Base-by-base conservation (phyloP, 1,140 invertebrate genomes). In the Eriosoma lanigerum region DNA sequence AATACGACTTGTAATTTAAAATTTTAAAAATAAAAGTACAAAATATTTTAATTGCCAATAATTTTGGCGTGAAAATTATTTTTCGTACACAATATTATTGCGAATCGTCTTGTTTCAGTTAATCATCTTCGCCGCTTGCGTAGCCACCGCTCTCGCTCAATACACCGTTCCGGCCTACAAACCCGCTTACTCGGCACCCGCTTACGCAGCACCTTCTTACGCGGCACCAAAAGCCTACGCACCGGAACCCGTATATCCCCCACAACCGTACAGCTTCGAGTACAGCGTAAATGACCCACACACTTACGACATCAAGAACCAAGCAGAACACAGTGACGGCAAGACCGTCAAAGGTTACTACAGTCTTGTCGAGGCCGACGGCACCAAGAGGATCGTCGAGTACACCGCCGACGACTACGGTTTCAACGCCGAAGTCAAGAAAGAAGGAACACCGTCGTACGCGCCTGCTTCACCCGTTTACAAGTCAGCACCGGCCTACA, bases 251-350 rank as follows among this genome's bases (percentile, higher is more conserved):
- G 58, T 75, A 10, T 86, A 85, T 8, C 84, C 82, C 3, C 83
- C 84, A 60, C 84, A 84, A 17, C 85, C 86, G 26, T 92, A 92
- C 82, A 86, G 89, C 13, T 92, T 90, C 82, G 90, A 90, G 80
- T 92, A 92, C 82, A 90, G 89, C n/a, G 90, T 92, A 10, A 88
- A 90, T 66, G 91, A 92, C 84, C 87, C 88, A 70, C 86, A 89
- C 32, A 91, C 90, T 0, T 91, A 91, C 2, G 91, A 92, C 83
- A 72, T 82, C 5, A 83, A 83, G 44, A 81, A 73, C 64, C 80
- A 81, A 8, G 24, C 81, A 1, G 82, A 83, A 58, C 76, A 72
- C 32, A 12, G 58, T 3, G 82, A 83, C 73, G 86, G 86, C 0
- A 84, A 86, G 64, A 82, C 73, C 9, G 81, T 83, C n/a, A 62